Evolutionary conservation across 2,888 invertebrate genomes (phyloP).

Genomic region (Amiota communis): DNA sequence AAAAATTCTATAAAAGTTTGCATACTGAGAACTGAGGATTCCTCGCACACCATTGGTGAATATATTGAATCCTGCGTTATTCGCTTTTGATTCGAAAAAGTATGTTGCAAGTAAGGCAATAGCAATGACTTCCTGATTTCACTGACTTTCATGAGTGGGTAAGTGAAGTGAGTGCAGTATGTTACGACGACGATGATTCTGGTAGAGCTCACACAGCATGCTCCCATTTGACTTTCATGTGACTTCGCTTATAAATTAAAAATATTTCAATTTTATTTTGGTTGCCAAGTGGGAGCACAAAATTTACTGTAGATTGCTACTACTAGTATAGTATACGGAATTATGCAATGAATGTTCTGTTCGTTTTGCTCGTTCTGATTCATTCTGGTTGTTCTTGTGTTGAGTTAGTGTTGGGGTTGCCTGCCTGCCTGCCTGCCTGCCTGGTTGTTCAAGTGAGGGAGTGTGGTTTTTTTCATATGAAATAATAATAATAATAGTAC

Average conservation of each 20-base stretch:
- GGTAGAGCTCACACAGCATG: background rate
- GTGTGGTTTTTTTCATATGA: too few species aligned
- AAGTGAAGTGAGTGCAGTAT: background rate
- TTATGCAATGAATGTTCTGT: too few species aligned
- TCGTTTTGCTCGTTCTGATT: too few species aligned
- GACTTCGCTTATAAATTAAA: slow-evolving; percentile 26
- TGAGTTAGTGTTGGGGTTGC: too few species aligned
- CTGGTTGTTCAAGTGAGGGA: too few species aligned
- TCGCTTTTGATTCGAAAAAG: slow-evolving; percentile 8
- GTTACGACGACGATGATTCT: background rate
- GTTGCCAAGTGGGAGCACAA: too few species aligned
- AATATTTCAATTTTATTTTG: slow-evolving; percentile 17
- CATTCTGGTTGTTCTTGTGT: too few species aligned
- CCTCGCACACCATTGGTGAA: background rate
- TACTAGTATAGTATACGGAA: too few species aligned
- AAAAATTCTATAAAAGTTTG: background rate
- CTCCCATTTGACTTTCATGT: slow-evolving; percentile 11
- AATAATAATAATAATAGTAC: too few species aligned
- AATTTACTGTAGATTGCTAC: too few species aligned
- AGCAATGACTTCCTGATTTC: too few species aligned
- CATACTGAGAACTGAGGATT: background rate
- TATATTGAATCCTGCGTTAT: slow-evolving; percentile 11
- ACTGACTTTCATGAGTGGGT: background rate
- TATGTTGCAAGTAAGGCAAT: background rate
- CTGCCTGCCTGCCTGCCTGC: too few species aligned